These are phyloP conservation scores for Oncorhynchus gorbuscha DNA, from an alignment of 2,113 vertebrate genomes.

Conservation along the genomic window DNA sequence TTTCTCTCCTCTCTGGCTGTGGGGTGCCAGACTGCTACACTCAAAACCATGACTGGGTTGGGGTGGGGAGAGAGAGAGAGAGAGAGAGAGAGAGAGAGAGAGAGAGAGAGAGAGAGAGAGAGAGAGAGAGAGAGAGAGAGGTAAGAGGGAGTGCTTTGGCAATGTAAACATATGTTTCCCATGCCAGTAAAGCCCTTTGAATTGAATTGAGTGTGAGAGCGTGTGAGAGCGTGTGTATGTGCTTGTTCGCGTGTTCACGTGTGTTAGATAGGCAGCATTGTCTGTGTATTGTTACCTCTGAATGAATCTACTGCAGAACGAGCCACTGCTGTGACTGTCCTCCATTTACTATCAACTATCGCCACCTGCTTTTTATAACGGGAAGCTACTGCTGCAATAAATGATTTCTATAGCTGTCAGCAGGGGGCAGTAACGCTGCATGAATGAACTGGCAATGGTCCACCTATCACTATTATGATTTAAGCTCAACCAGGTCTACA, in stretches of 20 bases:
- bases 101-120: too few relatives aligned
- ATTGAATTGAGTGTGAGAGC: too few relatives aligned
- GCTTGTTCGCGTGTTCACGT: neutral
- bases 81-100: too few relatives aligned
- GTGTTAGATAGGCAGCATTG: neutral
- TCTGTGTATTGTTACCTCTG: neutral
- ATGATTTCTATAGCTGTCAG: neutral
- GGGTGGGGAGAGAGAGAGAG: too few relatives aligned
- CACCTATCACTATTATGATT: too few relatives aligned
- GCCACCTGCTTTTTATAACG: slow-evolving; percentile 38
- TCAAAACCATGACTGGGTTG: too few relatives aligned
- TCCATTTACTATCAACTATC: slow-evolving; percentile 11
- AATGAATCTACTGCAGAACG: neutral
- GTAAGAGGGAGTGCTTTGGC: too few relatives aligned
- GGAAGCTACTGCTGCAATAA: slow-evolving; percentile 18
- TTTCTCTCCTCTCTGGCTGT: neutral
- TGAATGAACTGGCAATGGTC: neutral
- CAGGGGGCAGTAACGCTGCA: slow-evolving; percentile 5
- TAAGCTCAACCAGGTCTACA: too few relatives aligned
- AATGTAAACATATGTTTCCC: too few relatives aligned
- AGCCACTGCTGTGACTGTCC: neutral
- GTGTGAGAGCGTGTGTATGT: neutral
- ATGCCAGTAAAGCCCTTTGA: too few relatives aligned
- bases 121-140: too few relatives aligned
- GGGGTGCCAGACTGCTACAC: slow-evolving; percentile 13